These are phyloP conservation scores for Buceros bicornis DNA, from an alignment of 2,797 vertebrate species.

Conservation along the genomic window DNA sequence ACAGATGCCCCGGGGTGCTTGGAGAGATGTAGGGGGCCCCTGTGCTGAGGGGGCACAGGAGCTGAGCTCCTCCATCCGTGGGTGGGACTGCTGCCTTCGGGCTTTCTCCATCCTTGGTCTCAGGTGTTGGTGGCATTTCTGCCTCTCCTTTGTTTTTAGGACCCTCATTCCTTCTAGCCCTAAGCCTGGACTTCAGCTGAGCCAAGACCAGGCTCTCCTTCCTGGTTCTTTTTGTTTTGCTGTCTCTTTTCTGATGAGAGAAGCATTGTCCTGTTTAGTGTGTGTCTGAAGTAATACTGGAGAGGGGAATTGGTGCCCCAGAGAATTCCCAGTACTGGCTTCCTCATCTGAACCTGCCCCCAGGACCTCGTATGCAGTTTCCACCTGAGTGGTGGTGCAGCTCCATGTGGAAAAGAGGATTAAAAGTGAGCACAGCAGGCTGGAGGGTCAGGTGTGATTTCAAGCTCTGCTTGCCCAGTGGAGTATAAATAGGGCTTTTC, in stretches of 20 bases:
- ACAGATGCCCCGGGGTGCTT: fast-evolving
- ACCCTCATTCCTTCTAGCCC: not conserved
- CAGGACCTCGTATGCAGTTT: not conserved
- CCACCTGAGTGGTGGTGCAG: not conserved
- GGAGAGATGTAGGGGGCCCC: not conserved
- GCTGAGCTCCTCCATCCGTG: not conserved
- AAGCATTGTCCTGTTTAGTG: not conserved
- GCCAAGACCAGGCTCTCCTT: not conserved
- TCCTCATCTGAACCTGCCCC: not conserved
- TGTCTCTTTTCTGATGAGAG: not conserved
- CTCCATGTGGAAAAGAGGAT: not conserved
- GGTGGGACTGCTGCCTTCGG: not conserved
- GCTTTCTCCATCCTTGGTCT: not conserved
- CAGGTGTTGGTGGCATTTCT: not conserved
- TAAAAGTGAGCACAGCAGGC: constrained; percentile 19
- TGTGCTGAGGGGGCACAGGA: not conserved
- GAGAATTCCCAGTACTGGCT: not conserved
- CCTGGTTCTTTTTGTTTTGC: not conserved
- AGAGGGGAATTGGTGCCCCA: not conserved
- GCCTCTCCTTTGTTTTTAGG: not conserved
- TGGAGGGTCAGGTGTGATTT: not conserved
- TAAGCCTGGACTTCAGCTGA: not conserved
- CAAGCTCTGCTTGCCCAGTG: not conserved
- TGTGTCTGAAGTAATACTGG: not conserved
- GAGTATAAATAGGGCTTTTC: not conserved